These are phyloP conservation scores for Takifugu rubripes DNA, from an alignment of 2,797 vertebrate species.

Conservation along the genomic window DNA sequence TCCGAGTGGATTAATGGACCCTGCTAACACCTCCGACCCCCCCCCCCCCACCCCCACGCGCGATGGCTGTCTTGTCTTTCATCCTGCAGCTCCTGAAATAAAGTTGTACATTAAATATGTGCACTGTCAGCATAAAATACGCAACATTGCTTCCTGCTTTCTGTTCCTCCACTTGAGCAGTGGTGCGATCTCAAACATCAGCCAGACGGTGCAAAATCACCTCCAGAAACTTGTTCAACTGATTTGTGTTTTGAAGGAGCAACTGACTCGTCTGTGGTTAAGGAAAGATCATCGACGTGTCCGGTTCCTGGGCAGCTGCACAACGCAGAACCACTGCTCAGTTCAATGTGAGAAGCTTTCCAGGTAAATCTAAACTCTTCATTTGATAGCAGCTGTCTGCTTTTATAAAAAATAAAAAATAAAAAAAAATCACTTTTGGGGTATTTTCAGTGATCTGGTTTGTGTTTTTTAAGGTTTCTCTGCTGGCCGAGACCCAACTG, in stretches of 20 bases:
- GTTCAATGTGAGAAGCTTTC: background rate
- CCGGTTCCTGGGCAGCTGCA: constrained; percentile 17
- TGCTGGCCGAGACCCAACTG: too few species aligned
- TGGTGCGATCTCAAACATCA: too few species aligned
- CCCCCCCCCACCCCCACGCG: too few species aligned
- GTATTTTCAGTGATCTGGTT: constrained; percentile 14
- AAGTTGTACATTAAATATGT: too few species aligned
- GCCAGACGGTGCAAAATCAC: constrained; percentile 3
- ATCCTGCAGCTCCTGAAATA: too few species aligned
- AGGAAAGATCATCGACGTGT: constrained; percentile 2
- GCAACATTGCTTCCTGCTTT: too few species aligned
- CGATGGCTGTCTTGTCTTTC: too few species aligned
- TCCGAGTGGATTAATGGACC: too few species aligned
- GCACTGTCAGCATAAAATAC: too few species aligned
- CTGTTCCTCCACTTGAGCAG: too few species aligned
- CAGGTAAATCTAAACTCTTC: constrained; percentile 8
- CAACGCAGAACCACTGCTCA: background rate
- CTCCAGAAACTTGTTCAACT: constrained; percentile 38
- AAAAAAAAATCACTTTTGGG: constrained; percentile 21
- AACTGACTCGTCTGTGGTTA: background rate
- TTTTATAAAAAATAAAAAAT: too few species aligned
- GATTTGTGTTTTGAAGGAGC: constrained; percentile 4
- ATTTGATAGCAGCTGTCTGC: background rate
- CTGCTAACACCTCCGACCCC: too few species aligned
- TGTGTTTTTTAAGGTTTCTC: constrained; percentile 16